Conservation (phyloP, 92 coral and sea anemone genomes). For the Scolanthus callimorphus region DNA sequence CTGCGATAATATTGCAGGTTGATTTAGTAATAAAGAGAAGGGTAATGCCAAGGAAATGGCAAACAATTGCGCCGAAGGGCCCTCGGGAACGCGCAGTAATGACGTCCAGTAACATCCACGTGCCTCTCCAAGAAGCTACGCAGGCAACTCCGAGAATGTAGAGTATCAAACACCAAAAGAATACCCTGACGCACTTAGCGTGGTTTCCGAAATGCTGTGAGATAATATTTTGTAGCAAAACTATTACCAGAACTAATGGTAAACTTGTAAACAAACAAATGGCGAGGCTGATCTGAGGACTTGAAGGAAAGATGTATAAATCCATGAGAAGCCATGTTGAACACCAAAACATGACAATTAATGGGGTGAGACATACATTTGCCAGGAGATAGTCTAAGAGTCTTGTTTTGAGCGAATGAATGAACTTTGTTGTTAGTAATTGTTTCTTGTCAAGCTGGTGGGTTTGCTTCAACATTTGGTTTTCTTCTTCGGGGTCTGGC, state of each 20-base stretch:
- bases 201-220: slow-evolving; percentile 4
- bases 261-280: slow-evolving; percentile 9
- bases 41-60: slow-evolving; percentile 20
- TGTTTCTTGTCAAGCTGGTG: too few species aligned
- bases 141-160: slow-evolving; percentile 21
- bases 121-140: slow-evolving; percentile 63
- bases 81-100: not conserved
- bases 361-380: slow-evolving; percentile 29
- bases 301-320: slow-evolving; percentile 29
- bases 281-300: slow-evolving; percentile 19
- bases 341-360: slow-evolving; percentile 44
- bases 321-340: slow-evolving; percentile 65
- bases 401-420: slow-evolving; percentile 1
- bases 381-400: slow-evolving; percentile 7
- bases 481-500: too few species aligned
- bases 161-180: slow-evolving; percentile 16
- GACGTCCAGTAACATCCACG: slow-evolving; percentile 40
- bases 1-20: not conserved
- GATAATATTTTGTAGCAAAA: slow-evolving; percentile 14
- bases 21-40: slow-evolving; percentile 8
- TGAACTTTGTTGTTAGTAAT: too few species aligned
- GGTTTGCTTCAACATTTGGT: too few species aligned
- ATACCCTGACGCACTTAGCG: not conserved
- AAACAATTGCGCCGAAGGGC: slow-evolving; percentile 5
- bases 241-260: slow-evolving; percentile 1